These are phyloP conservation scores for Zygogramma bicolorata DNA, from an alignment of 2,888 invertebrate species.

Conservation along the genomic window DNA sequence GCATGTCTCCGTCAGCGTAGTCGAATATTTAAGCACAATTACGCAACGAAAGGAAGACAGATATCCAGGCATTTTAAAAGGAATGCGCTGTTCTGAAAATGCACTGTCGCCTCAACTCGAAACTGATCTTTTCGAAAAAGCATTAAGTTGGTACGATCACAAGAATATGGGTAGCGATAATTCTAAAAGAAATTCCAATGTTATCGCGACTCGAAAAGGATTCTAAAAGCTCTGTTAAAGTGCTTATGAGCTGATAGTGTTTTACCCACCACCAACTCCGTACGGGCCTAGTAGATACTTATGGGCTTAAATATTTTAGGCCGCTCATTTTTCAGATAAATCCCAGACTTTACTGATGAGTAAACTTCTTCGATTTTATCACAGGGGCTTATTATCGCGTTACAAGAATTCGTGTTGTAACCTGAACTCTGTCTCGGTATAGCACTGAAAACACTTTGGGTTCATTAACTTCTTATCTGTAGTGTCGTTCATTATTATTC, in stretches of 20 bases:
- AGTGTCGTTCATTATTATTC: background rate
- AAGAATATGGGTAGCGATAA: background rate
- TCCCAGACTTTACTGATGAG: background rate
- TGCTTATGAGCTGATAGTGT: too few species aligned
- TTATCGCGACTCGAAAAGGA: background rate
- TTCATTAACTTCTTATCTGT: constrained; percentile 30
- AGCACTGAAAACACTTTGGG: background rate
- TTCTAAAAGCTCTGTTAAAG: background rate
- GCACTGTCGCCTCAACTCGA: too few species aligned
- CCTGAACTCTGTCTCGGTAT: background rate
- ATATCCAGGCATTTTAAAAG: background rate
- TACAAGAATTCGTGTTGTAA: background rate
- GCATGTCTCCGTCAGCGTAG: background rate
- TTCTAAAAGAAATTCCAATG: background rate
- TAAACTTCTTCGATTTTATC: background rate
- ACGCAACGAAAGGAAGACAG: background rate
- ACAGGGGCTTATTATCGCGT: background rate
- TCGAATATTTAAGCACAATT: background rate
- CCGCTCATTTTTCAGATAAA: background rate
- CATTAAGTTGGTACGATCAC: background rate
- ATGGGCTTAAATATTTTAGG: background rate
- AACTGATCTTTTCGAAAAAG: background rate
- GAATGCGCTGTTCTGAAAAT: background rate
- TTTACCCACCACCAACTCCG: too few species aligned
- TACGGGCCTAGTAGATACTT: too few species aligned